These are phyloP conservation scores for Willowsia nigromaculata DNA, from an alignment of 2,888 invertebrate species.

Conservation along the genomic window DNA sequence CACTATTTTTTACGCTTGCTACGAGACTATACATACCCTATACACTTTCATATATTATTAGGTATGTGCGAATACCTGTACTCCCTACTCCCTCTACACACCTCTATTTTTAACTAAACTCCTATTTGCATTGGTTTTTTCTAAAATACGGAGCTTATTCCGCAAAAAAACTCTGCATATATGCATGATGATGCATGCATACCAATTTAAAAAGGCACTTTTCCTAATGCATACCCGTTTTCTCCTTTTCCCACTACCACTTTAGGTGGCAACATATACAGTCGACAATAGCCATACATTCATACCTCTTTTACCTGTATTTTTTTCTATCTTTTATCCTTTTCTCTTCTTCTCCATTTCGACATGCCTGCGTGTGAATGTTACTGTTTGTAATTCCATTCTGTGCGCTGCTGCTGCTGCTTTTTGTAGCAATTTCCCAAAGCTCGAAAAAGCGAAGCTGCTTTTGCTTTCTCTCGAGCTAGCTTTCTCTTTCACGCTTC, in stretches of 20 bases:
- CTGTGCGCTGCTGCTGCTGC: background rate
- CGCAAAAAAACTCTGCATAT: slow-evolving; percentile 41
- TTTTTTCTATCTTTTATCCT: slow-evolving; percentile 18
- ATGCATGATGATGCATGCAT: slow-evolving; percentile 56
- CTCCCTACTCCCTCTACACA: background rate
- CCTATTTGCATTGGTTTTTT: slow-evolving; percentile 47
- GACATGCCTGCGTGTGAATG: background rate
- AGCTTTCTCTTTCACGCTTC: slow-evolving; percentile 31
- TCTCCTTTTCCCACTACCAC: background rate
- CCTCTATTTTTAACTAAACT: slow-evolving; percentile 1
- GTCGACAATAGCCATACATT: background rate
- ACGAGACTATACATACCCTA: background rate
- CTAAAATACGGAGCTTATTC: slow-evolving; percentile 53
- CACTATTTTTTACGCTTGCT: background rate
- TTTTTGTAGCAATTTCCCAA: slow-evolving; percentile 46
- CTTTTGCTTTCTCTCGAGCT: background rate
- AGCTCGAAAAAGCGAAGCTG: slow-evolving; percentile 1
- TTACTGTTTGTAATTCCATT: slow-evolving; percentile 49
- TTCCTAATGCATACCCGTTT: slow-evolving; percentile 55
- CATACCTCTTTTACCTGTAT: slow-evolving; percentile 22
- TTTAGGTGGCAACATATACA: background rate
- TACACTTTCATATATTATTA: background rate
- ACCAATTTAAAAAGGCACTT: slow-evolving; percentile 65
- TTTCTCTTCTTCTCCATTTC: background rate
- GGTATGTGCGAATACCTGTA: background rate